phyloP scores from a whole-genome alignment of 2,113 vertebrate species.

The Xenotilapia longispinis region DNA sequence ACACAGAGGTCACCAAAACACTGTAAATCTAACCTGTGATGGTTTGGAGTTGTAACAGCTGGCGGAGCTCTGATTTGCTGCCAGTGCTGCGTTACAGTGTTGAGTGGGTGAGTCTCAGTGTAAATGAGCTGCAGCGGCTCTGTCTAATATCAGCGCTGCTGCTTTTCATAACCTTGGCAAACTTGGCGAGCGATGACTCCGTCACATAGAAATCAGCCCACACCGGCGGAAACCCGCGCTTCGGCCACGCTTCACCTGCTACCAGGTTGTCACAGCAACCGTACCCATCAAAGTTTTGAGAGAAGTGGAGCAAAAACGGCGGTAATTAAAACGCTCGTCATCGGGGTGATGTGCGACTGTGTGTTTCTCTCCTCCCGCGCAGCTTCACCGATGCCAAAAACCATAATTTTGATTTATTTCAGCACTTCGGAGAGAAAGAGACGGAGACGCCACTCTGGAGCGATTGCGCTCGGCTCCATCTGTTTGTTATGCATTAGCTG shows the following conservation, averaged over 20 bases:
- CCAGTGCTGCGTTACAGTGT: not conserved
- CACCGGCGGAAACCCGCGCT: not conserved
- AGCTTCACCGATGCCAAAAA: not conserved
- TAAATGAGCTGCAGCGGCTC: not conserved
- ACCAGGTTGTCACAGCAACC: not conserved
- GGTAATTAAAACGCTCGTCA: not conserved
- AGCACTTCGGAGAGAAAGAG: not conserved
- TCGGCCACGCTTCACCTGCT: not conserved
- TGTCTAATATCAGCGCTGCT: not conserved
- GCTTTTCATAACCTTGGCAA: slow-evolving; percentile 23
- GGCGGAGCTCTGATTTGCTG: not conserved
- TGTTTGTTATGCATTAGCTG: slow-evolving; percentile 45
- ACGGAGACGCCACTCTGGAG: not conserved
- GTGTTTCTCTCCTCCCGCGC: not conserved
- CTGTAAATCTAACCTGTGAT: not conserved
- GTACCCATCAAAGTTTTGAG: not conserved
- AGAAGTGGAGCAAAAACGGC: not conserved
- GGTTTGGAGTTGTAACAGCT: not conserved
- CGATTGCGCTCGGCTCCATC: slow-evolving; percentile 14
- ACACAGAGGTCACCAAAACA: not conserved
- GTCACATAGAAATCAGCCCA: not conserved
- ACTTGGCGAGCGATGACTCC: not conserved
- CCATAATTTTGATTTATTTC: slow-evolving; percentile 24
- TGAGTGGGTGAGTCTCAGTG: not conserved
- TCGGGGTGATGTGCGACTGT: not conserved